Base-by-base conservation (phyloP, 1,140 invertebrate genomes). In the Drosophila orosa region DNA sequence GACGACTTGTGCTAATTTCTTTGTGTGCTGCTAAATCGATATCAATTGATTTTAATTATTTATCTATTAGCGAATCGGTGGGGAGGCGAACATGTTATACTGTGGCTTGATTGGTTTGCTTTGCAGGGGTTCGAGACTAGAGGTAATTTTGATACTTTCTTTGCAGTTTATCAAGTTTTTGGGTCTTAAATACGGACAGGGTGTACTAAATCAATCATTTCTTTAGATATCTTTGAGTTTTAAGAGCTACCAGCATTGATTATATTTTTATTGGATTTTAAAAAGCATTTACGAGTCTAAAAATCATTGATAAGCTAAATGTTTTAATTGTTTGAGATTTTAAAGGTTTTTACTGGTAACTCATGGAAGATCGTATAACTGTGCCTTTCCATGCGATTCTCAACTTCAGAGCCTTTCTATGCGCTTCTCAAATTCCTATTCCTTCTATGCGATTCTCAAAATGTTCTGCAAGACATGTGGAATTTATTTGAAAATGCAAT, bases 31-130 rank as follows among this genome's bases (percentile, higher is more conserved):
- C 83, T 80, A 84, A 87, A 87, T 87, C 84, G 79, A 89, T 87
- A 89, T 89, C 89, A 89, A 89, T 89, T 89, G 84, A 89, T 90
- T 89, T 89, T 89, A 89, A 89, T 89, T 89, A 89, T 89, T 89
- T 89, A 80, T 84, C 84, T 89, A 89, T 89, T 89, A 89, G 80
- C 82, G 52, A 82, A 80, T 55, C 72, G 83, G 72, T 74, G 52
- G 76, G 65, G 76, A 57, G 62, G 66, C 80, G 76, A 83, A 82
- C 33, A 37, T 44, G 42, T 48, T 55, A 45, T 60, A 74, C 55
- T 52, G 25, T 62, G 31, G 31, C 29, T 74, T 56, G 69, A 74
- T 74, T 74, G 69, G 56, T 27, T 52, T 9, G 33, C 27, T 40
- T 33, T 12, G 31, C 12, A 27, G 56, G 35, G 59, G 35, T 45